A percentile compares a stretch with the other conserved stretches of the same genome.
phyloP scores from a whole-genome alignment of 1,140 invertebrate genomes.

The Meloidogyne floridensis region DNA sequence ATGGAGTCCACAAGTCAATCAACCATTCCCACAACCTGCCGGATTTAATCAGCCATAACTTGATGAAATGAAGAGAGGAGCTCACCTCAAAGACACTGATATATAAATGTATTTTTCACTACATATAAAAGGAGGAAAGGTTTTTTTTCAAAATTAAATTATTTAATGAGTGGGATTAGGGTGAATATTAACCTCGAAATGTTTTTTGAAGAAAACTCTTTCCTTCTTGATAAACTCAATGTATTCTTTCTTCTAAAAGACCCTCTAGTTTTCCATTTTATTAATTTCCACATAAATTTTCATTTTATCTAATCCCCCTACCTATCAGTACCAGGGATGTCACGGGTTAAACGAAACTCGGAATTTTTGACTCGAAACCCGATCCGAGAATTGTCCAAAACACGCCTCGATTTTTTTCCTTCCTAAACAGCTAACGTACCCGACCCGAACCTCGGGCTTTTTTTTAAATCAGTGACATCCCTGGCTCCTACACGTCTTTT shows the following conservation, averaged over 20 bases:
- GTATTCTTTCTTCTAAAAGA: background rate
- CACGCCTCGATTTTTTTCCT: too few relatives aligned
- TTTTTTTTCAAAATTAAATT: background rate
- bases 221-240: background rate
- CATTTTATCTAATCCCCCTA: too few relatives aligned
- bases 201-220: background rate
- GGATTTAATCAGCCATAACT: constrained; percentile 57
- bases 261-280: too few relatives aligned
- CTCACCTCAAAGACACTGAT: background rate
- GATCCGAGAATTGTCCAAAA: too few relatives aligned
- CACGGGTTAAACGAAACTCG: too few relatives aligned
- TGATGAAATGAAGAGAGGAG: background rate
- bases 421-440: too few relatives aligned
- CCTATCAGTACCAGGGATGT: too few relatives aligned
- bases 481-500: too few relatives aligned
- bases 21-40: constrained; percentile 46
- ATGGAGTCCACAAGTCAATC: constrained; percentile 63
- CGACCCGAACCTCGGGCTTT: too few relatives aligned
- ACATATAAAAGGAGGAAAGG: background rate
- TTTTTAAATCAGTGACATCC: too few relatives aligned
- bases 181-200: background rate
- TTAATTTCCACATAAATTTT: too few relatives aligned
- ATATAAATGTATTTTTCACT: background rate
- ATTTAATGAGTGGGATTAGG: background rate
- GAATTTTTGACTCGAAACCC: too few relatives aligned